Evolutionary conservation across 2,888 invertebrate genomes (phyloP).

Genomic region (Dryocosmus kuriphilus): DNA sequence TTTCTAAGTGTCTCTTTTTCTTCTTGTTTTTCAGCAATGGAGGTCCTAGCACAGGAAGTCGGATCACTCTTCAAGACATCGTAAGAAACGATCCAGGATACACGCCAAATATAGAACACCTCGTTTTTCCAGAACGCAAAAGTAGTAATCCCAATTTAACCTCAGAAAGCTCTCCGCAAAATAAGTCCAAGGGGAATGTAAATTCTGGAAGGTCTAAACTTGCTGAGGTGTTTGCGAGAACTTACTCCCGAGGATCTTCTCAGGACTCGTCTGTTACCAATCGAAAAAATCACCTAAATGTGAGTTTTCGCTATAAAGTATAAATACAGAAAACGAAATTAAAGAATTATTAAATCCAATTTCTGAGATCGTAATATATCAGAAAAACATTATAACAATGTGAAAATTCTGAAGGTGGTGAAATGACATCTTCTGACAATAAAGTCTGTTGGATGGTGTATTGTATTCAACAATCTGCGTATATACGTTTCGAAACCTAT

Average conservation of each 20-base stretch:
- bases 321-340: no score
- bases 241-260: slow-evolving; percentile 68
- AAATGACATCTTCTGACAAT: no score
- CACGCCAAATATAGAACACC: slow-evolving; percentile 81
- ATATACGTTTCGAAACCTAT: no score
- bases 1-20: slow-evolving; percentile 24
- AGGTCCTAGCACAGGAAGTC: slow-evolving; percentile 62
- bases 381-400: no score
- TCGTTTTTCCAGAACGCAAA: slow-evolving; percentile 80
- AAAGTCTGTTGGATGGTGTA: no score
- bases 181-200: slow-evolving; percentile 65
- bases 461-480: no score
- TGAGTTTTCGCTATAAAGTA: slow-evolving; percentile 52
- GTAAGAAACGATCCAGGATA: slow-evolving; percentile 79
- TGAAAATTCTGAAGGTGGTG: no score
- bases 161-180: slow-evolving; percentile 65
- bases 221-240: slow-evolving; percentile 79
- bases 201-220: slow-evolving; percentile 76
- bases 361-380: no score
- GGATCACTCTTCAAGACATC: slow-evolving; percentile 73
- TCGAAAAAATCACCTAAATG: slow-evolving; percentile 70
- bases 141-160: slow-evolving; percentile 77
- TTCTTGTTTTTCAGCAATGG: slow-evolving; percentile 62
- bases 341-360: no score
- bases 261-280: slow-evolving; percentile 66